Evolutionary conservation across 2,113 vertebrate genomes (phyloP).

Genomic region (Chiloscyllium plagiosum): DNA sequence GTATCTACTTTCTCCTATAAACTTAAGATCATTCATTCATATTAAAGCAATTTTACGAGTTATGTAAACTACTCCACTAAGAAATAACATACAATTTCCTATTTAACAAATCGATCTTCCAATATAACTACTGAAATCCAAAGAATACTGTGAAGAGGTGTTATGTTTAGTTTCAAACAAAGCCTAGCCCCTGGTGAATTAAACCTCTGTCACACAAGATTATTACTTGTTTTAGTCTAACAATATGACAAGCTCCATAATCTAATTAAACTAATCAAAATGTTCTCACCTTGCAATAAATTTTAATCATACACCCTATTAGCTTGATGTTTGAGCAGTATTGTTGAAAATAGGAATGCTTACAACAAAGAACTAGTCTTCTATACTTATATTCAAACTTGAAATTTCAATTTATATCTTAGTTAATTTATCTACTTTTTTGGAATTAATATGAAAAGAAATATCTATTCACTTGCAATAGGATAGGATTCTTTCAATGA

Average conservation of each 20-base stretch:
- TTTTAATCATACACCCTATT: not conserved
- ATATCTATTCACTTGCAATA: not conserved
- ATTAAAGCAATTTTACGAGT: not conserved
- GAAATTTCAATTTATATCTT: not conserved
- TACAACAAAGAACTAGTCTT: not conserved
- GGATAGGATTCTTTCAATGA: not conserved
- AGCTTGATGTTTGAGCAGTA: not conserved
- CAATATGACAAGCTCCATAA: not conserved
- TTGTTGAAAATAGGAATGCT: not conserved
- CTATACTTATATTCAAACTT: not conserved
- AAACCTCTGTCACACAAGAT: not conserved
- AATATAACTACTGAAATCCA: not conserved
- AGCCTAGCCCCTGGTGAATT: not conserved
- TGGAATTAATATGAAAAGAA: not conserved
- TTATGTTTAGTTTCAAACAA: not conserved
- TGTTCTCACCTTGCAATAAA: not conserved
- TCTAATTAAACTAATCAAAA: not conserved
- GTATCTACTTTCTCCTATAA: not conserved
- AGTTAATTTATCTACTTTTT: not conserved
- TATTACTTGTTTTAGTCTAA: not conserved
- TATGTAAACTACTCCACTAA: not conserved
- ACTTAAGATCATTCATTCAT: not conserved
- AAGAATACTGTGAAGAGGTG: not conserved
- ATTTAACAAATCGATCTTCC: not conserved
- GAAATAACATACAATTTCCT: not conserved